phyloP scores from a whole-genome alignment of 2,113 vertebrate species.

The Turnix velox region DNA sequence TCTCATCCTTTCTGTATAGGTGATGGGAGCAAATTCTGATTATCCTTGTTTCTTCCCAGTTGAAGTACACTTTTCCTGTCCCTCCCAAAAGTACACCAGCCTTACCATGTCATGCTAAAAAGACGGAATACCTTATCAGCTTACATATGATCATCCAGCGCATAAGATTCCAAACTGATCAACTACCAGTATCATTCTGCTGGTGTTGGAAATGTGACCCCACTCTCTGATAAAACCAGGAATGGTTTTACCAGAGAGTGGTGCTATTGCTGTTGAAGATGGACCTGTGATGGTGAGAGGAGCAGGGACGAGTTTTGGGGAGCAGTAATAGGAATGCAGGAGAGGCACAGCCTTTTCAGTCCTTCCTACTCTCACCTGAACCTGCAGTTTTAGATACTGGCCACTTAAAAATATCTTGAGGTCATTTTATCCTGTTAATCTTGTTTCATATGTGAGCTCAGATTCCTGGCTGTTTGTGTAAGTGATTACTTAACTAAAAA shows the following conservation, averaged over 20 bases:
- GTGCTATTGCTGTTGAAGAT: fast-evolving
- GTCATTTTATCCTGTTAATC: neutral
- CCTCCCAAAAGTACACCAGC: neutral
- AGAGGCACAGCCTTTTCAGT: neutral
- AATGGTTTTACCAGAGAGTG: neutral
- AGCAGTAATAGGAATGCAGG: neutral
- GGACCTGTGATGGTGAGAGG: neutral
- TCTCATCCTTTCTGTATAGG: neutral
- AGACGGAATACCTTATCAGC: neutral
- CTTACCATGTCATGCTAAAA: neutral
- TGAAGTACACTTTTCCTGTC: neutral
- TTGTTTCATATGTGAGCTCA: neutral
- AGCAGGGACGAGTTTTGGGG: neutral
- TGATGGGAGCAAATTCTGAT: neutral
- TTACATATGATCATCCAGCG: neutral
- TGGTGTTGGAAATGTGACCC: neutral
- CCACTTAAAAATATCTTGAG: neutral
- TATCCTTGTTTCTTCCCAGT: neutral
- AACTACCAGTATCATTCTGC: neutral
- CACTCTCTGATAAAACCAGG: neutral
- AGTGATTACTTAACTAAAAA: neutral
- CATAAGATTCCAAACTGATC: neutral
- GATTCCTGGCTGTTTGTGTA: neutral
- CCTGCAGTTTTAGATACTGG: neutral
- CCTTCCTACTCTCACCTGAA: neutral